Evolutionary conservation across 1,140 invertebrate genomes (phyloP), one percentile per base, ranked within the genome.

Genomic region (Drosophila teissieri): DNA sequence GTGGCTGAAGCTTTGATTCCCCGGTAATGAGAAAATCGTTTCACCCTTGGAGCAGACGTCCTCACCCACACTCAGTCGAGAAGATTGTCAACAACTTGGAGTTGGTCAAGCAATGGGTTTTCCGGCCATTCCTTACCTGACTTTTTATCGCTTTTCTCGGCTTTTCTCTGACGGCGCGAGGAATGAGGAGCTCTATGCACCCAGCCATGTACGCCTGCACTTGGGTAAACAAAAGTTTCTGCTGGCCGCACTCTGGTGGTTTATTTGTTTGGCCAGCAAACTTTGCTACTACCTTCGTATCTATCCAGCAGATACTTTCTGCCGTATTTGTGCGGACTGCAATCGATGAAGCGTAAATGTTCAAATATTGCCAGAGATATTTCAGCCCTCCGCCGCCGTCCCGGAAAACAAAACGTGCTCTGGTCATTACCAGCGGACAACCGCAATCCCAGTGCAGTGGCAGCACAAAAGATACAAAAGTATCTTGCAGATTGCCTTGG

Each of bases 331-430:
- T 55, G 52, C 45, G 75, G 60, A 70, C 65, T 73, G 77, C 68
- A 89, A 89, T 89, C 84, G 84, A 89, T 89, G 84, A 89, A 89
- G 84, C 84, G 84, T 89, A 89, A 89, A 89, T 89, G 84, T 89
- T 89, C 84, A 88, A 88, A 88, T 89, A 78, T 81, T 78, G 62
- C 70, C 58, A 54, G 24, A 75, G 73, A 79, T 80, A 76, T 73
- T 79, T 73, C 60, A 31, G 19, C 31, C 24, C 4, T 48, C 22
- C 27, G 0, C 48, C 34, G n/a, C 14, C 46, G 6, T 36, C 42
- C 49, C 51, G 70, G 58, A 74, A 64, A 76, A 76, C 73, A 76
- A 72, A 75, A 76, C 83, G 83, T 85, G 83, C 83, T 89, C 53
- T 88, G 83, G 83, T 88, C 83, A 88, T 88, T 88, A 88, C 79